Evolutionary conservation across 2,113 vertebrate species (phyloP), one percentile per base, ranked within the genome.

Genomic region (Procavia capensis): DNA sequence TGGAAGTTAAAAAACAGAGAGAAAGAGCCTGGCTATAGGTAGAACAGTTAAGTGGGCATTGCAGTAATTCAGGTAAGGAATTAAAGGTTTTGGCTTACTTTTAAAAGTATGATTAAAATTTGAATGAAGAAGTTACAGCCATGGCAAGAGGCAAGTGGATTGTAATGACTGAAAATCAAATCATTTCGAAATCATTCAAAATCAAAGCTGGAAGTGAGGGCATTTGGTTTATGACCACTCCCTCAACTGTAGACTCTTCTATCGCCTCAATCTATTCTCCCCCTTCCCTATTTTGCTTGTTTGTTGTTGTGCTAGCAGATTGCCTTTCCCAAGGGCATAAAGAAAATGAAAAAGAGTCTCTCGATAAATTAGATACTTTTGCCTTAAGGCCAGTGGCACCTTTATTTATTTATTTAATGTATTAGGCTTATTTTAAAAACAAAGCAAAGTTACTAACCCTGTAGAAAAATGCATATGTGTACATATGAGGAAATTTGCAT

Each of bases 261-360:
- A 34, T 43, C 17, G 27, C n/a, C 47, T 75, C 13, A 31, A 31
- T 14, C 5, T 86, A 17, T 4, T 4, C 27, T 19, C 9, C 20
- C 59, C 5, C 6, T 36, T 27, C 17, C 0, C 20, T 31, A 22
- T 27, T 34, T 79, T 68, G 39, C 50, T 34, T 54, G 10, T 39
- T 45, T 31, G 14, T 74, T 54, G 81, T 36, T 78, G 16, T 5
- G 25, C 72, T 72, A 2, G 85, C 83, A 31, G 11, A 74, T 72
- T 54, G 20, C 72, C 7, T 93, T 59, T 91, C 76, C 59, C 39
- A 45, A 90, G 45, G 41, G 45, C 41, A 29, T 25, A 31, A 14
- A 95, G 31, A 25, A 59, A 89, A 89, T 90, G n/a, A n/a, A 66
- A 91, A 83, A 68, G 43, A 89, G 93, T 61, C 50, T 79, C 78